phyloP scores from a whole-genome alignment of 2,113 vertebrate genomes.

The Plotosus lineatus region DNA sequence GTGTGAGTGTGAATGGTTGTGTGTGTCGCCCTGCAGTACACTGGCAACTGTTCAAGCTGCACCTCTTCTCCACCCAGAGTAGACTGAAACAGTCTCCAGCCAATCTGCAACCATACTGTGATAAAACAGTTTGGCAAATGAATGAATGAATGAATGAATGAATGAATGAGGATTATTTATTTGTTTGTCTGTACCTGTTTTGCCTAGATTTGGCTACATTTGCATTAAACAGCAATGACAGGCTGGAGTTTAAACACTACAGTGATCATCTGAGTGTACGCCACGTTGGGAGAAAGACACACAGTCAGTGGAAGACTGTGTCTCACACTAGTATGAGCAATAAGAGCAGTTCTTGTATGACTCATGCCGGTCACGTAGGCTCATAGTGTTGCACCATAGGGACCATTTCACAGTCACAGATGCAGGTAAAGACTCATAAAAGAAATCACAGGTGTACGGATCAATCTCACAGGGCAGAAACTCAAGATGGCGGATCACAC shows the following conservation, averaged over 20 bases:
- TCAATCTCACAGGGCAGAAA: background rate
- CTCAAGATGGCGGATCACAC: slow-evolving; percentile 7
- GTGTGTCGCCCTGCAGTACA: no score
- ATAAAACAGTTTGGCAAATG: no score
- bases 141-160: no score
- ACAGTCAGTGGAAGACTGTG: background rate
- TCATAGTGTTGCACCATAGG: slow-evolving; percentile 21
- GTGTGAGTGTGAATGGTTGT: no score
- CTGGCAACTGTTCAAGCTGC: no score
- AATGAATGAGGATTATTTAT: no score
- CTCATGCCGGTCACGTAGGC: slow-evolving; percentile 57
- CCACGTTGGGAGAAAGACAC: background rate
- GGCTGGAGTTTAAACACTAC: background rate
- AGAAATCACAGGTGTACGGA: slow-evolving; percentile 37
- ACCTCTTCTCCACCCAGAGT: no score
- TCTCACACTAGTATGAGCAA: slow-evolving; percentile 30
- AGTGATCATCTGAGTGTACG: background rate
- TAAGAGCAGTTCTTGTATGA: slow-evolving; percentile 51
- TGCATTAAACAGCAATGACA: background rate
- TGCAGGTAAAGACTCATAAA: slow-evolving; percentile 55
- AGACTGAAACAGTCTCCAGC: no score
- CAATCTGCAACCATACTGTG: no score
- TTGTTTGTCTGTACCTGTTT: no score
- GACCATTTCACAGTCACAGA: slow-evolving; percentile 50
- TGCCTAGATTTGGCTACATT: no score